Base-by-base conservation (phyloP, 2,888 invertebrate genomes). In the Polyommatus icarus region DNA sequence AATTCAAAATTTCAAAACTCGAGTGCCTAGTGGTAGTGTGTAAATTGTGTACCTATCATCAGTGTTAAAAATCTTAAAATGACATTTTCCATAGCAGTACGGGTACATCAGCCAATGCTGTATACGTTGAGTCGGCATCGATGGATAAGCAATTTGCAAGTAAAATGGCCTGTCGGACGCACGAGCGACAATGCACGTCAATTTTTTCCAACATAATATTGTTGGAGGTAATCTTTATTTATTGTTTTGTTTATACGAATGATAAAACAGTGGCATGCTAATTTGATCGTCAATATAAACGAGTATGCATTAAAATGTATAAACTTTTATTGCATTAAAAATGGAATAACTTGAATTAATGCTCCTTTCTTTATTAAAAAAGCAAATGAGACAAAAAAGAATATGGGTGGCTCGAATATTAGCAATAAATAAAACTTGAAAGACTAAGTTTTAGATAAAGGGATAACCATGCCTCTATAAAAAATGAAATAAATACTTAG, bases 111-210 rank as follows among this genome's bases (percentile, higher is more conserved):
- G 54, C 54, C 29, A 50, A 75, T 75, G 80, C 81, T 79, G 81
- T 79, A 81, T 79, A 82, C 80, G 81, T 83, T 84, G 83, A 81
- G 83, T 81, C 82, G 83, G 84, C 89, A 89, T 87, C 89, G 87
- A 89, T 87, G 89, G 89, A 89, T 91, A 90, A 91, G 89, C 91
- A 90, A 93, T 93, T 92, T 93, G 92, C 91, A 93, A 93, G 92
- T 92, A 86, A 92, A 93, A 93, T 92, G 87, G 83, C 82, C 87
- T 85, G 89, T 89, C 89, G 87, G 87, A 84, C 87, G 91, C 90
- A 90, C 85, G 83, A 83, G 80, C 83, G 84, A 82, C 85, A 83
- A 83, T 82, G 83, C 81, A 80, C 84, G 81, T 84, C 82, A 84
- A 85, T 88, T 89, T 87, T 88, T 88, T 85, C 86, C 86, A 86